phyloP scores from a whole-genome alignment of 2,797 vertebrate genomes.

The Oreochromis grahami region DNA sequence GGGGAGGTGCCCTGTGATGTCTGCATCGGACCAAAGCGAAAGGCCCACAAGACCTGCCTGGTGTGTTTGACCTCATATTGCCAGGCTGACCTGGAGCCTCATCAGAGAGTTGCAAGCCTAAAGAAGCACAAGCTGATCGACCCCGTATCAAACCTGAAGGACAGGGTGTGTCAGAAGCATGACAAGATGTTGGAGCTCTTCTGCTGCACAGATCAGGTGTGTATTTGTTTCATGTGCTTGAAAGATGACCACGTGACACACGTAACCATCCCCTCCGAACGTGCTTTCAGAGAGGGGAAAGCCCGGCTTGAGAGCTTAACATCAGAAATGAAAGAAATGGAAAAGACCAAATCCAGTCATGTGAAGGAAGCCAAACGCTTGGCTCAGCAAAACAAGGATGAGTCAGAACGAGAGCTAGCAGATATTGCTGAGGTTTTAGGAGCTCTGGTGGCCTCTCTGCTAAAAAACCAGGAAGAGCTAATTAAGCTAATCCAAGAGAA shows the following conservation, averaged over 20 bases:
- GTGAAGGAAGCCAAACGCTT: neutral
- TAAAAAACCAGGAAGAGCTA: neutral
- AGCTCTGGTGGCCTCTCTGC: neutral
- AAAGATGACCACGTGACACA: constrained; percentile 14
- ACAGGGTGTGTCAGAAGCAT: constrained; percentile 34
- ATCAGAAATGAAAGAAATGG: neutral
- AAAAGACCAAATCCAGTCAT: neutral
- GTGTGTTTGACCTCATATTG: constrained; percentile 46
- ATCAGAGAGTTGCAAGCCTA: constrained; percentile 13
- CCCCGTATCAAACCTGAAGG: constrained; percentile 32
- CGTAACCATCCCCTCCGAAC: neutral
- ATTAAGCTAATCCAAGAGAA: constrained; percentile 5
- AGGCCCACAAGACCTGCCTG: constrained; percentile 47
- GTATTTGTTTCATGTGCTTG: constrained; percentile 36
- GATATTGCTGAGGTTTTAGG: neutral
- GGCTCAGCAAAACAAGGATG: neutral
- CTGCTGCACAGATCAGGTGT: constrained; percentile 19
- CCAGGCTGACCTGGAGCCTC: constrained; percentile 36
- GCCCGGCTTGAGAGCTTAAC: neutral
- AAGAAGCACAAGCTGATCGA: constrained; percentile 36
- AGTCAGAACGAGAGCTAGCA: neutral
- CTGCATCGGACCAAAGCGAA: constrained; percentile 15
- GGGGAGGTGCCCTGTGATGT: constrained; percentile 46
- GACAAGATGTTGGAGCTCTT: constrained; percentile 38
- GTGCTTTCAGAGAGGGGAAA: neutral